Evolutionary conservation across 2,113 vertebrate genomes (phyloP).

Genomic region (Nesogale talazaci): DNA sequence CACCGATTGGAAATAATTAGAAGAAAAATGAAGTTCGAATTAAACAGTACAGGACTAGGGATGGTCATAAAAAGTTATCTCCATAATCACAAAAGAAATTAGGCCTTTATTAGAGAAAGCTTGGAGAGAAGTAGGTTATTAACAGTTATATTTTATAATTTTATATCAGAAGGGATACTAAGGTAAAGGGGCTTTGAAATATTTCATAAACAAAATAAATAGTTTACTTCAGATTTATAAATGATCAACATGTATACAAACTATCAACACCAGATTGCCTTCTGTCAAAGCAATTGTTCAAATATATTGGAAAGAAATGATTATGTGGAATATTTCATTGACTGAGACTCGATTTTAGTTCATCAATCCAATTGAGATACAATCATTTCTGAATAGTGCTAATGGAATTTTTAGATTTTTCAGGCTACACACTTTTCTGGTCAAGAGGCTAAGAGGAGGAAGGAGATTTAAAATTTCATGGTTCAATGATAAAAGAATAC

Average conservation of each 20-base stretch:
- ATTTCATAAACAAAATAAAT: conserved; percentile 48
- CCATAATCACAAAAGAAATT: not conserved
- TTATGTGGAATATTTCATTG: conserved; percentile 49
- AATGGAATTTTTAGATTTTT: conserved; percentile 58
- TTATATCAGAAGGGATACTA: conserved; percentile 25
- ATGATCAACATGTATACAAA: not conserved
- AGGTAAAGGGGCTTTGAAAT: conserved; percentile 23
- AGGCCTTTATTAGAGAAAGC: not conserved
- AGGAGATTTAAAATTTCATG: conserved; percentile 75
- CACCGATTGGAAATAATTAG: not conserved
- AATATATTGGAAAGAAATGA: conserved; percentile 34
- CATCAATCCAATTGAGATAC: conserved; percentile 67
- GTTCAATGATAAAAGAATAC: conserved; percentile 63
- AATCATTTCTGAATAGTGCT: conserved; percentile 73
- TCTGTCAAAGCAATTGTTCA: conserved; percentile 74
- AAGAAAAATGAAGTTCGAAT: not conserved
- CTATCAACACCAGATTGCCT: conserved; percentile 49
- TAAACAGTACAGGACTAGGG: not conserved
- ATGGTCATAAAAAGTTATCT: not conserved
- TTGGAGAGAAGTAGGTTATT: not conserved
- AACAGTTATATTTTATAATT: not conserved
- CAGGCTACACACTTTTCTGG: conserved; percentile 70
- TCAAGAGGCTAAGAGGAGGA: conserved; percentile 66
- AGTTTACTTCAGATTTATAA: conserved; percentile 63
- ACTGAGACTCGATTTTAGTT: conserved; percentile 63